Evolutionary conservation across 1,140 invertebrate species (phyloP).

Genomic region (Brachionus rubens): DNA sequence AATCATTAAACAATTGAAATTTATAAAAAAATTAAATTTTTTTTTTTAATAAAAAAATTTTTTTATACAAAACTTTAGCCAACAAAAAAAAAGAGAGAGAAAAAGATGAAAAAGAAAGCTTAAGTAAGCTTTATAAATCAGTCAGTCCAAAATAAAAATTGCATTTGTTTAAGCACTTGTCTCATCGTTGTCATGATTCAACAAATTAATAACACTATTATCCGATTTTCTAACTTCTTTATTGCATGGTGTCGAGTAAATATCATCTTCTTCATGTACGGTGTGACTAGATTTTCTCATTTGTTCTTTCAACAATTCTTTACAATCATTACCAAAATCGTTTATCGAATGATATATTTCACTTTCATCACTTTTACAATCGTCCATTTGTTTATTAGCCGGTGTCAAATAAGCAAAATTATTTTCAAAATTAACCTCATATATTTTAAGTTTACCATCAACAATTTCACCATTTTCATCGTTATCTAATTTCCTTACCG

Average conservation of each 20-base stretch:
- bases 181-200: constrained; percentile 26
- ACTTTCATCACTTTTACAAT: background rate
- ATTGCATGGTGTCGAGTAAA: constrained; percentile 18
- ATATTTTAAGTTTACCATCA: constrained; percentile 35
- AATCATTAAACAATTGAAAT: too few relatives aligned
- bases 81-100: too few relatives aligned
- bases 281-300: constrained; percentile 19
- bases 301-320: background rate
- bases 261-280: background rate
- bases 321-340: constrained; percentile 18
- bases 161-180: background rate
- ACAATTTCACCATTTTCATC: background rate
- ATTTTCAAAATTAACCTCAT: constrained; percentile 35
- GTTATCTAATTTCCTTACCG: background rate
- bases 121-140: background rate
- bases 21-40: too few relatives aligned
- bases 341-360: constrained; percentile 36
- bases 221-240: constrained; percentile 13
- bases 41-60: too few relatives aligned
- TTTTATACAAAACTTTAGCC: too few relatives aligned
- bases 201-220: constrained; percentile 12
- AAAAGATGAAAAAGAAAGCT: background rate
- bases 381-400: background rate
- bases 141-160: background rate
- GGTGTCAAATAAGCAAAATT: constrained; percentile 33